Base-by-base conservation (phyloP, 2,888 invertebrate genomes). In the Conus canariensis region DNA sequence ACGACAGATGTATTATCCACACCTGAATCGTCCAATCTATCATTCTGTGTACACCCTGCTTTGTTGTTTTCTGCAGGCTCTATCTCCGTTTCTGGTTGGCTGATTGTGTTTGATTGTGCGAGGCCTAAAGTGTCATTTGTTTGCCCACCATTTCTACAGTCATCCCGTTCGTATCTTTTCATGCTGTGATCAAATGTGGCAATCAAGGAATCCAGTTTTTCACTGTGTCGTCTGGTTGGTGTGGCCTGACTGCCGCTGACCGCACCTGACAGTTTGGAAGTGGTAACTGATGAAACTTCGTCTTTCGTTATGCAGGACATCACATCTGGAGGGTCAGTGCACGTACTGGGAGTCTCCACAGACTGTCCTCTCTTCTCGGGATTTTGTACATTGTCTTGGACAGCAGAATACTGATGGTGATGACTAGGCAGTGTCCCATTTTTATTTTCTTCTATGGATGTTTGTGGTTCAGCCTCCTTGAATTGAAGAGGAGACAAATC, bases 121-220 rank as follows among this genome's bases (percentile, higher is more conserved):
- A 56, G 10, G 58, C 14, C 25, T 25, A 83, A 10, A 0, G 19
- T 58, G 56, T 22, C 6, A 30, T 80, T 80, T 22, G 16, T 30
- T 70, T 16, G 30, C 10, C 8, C 19, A 85, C 19, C 25, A n/a
- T 14, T n/a, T 59, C 3, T 16, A 14, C 14, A 60, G 59, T 67
- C 86, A 60, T 67, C 67, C 25, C 25, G 8, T 6, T 60, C 67
- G 30, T 67, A 7, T 19, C 6, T 16, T 19, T 86, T 67, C 64
- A 25, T 45, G 14, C 25, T 14, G 16, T 12, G 9, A 45, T 74
- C 70, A 87, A 87, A 70, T 8, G 74, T 16, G 58, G 70, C 70
- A 9, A 87, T 87, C 58, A 87, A 58, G 12, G 87, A n/a, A 22
- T 59, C 74, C 14, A 87, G 87, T 19, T 87, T 87, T 74, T 87